Evolutionary conservation across 2,113 vertebrate genomes (phyloP), one percentile per base, ranked within the genome.

Genomic region (Pelusios castaneus): DNA sequence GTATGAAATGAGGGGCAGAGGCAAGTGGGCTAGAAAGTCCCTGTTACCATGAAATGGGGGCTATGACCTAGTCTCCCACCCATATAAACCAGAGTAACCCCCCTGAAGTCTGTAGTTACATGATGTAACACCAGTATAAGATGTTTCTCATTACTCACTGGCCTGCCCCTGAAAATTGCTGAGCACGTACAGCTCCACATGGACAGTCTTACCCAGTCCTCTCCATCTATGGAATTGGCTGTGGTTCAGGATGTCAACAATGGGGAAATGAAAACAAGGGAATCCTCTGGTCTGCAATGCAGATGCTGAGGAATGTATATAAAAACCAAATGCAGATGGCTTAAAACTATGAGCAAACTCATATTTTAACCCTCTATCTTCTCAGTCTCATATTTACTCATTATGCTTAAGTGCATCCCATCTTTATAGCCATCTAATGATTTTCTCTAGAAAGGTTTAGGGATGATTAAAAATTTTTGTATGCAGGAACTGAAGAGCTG

Each of bases 261-360:
- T 52, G 75, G 76, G 52, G 73, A 80, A 85, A 13, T 76, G 78
- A 90, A 96, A 92, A 78, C 45, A 89, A 84, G 82, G 83, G 85
- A 89, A 89, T 91, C 83, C 52, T 96, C 93, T 83, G 49, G 83
- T 92, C 85, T 95, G 67, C 54, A 79, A 31, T 41, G 79, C 67
- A 95, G 85, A 95, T 97, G 93, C 85, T 82, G 84, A 92, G 77
- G 95, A 95, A 95, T 92, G 86, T 19, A 34, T 89, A 17, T 87
- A 45, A 80, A 96, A 96, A 95, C 89, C 93, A 94, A 96, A 91
- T 75, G 88, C 75, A 91, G 84, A 92, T 87, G 85, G 84, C 75
- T 88, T 87, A 56, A 88, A 81, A 73, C 77, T 49, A 82, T 54
- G 63, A 95, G 82, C 47, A 89, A 91, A 70, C 0, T 0, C 77